phyloP scores from a whole-genome alignment of 2,113 vertebrate species.

The Halichoeres trimaculatus region DNA sequence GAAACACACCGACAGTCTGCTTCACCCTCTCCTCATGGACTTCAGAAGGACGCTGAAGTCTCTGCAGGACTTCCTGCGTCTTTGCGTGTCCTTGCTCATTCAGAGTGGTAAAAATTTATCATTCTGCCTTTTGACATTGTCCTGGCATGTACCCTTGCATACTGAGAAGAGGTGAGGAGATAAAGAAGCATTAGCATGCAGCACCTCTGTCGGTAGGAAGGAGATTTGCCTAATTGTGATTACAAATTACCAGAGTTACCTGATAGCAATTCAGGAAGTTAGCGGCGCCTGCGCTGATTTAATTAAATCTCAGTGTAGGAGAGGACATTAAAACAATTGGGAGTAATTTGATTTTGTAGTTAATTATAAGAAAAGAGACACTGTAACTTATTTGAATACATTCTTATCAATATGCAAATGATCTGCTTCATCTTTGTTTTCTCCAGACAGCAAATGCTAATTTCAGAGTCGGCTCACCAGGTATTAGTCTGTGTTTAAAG shows the following conservation, averaged over 20 bases:
- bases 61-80: conserved; percentile 7
- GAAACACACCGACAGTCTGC: background rate
- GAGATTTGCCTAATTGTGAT: conserved; percentile 76
- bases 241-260: conserved; percentile 76
- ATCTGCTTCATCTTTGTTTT: conserved; percentile 34
- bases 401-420: conserved; percentile 72
- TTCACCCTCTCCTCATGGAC: background rate
- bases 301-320: conserved; percentile 69
- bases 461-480: conserved; percentile 33
- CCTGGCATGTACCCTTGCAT: conserved; percentile 54
- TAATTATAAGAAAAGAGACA: conserved; percentile 62
- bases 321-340: conserved; percentile 69
- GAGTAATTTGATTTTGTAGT: conserved; percentile 68
- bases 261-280: conserved; percentile 67
- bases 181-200: conserved; percentile 72
- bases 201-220: conserved; percentile 13
- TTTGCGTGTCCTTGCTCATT: conserved; percentile 40
- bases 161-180: conserved; percentile 48
- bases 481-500: conserved; percentile 26
- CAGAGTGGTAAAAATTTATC: conserved; percentile 29
- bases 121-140: conserved; percentile 26
- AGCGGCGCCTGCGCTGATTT: conserved; percentile 56
- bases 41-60: background rate
- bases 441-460: conserved; percentile 38
- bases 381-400: conserved; percentile 40